Percentiles rank a stretch among this genome's conserved stretches.
phyloP scores from a whole-genome alignment of 2,797 vertebrate genomes.

The Myiotriccus ornatus region DNA sequence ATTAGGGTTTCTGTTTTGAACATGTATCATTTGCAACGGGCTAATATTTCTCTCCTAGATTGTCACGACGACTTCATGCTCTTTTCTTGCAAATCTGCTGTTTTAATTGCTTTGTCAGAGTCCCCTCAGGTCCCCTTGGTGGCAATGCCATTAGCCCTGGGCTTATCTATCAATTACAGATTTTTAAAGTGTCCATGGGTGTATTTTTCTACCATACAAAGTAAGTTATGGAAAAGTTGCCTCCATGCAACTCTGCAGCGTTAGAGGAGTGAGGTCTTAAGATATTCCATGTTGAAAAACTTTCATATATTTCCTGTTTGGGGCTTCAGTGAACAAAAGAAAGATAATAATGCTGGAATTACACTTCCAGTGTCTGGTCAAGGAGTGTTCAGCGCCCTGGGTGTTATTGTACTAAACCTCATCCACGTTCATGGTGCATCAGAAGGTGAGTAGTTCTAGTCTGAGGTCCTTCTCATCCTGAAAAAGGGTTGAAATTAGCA shows the following conservation, averaged over 20 bases:
- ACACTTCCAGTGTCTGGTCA: neutral
- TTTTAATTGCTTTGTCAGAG: constrained; percentile 54
- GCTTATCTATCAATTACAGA: constrained; percentile 39
- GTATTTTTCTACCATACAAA: neutral
- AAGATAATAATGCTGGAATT: neutral
- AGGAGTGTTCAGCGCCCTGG: neutral
- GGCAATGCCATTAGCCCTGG: constrained; percentile 42
- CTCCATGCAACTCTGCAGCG: neutral
- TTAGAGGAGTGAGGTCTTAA: neutral
- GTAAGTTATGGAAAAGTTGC: constrained; percentile 2
- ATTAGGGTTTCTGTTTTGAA: constrained; percentile 50
- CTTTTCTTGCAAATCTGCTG: neutral
- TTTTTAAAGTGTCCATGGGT: neutral
- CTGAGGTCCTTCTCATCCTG: neutral
- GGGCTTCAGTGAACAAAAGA: neutral
- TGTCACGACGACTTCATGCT: constrained; percentile 24
- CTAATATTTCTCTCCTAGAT: constrained; percentile 36
- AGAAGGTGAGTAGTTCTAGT: neutral
- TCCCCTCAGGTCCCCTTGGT: constrained; percentile 18
- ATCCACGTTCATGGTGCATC: neutral
- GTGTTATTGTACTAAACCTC: neutral
- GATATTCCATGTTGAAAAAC: neutral
- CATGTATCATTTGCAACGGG: constrained; percentile 21
- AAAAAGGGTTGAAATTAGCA: neutral
- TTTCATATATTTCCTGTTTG: neutral